These are phyloP conservation scores for Myotis pilosus DNA, from an alignment of 2,797 vertebrate species.

Conservation along the genomic window DNA sequence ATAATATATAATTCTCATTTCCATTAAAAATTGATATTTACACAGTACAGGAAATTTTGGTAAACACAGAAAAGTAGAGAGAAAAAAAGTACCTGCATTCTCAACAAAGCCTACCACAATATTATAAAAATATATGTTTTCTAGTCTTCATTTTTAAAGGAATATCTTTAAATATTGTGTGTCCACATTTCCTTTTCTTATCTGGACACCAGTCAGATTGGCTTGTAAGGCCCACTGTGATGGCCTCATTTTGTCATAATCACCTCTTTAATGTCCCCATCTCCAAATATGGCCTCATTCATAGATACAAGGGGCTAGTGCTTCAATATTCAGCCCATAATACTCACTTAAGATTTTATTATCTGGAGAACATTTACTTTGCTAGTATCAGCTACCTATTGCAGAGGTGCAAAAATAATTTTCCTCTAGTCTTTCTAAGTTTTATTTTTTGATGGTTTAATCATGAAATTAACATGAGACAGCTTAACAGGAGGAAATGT, in stretches of 20 bases:
- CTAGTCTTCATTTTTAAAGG: neutral
- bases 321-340: neutral
- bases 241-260: neutral
- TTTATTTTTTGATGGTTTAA: neutral
- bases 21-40: neutral
- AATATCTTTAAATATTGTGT: neutral
- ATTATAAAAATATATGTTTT: neutral
- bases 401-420: neutral
- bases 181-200: neutral
- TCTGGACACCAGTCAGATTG: neutral
- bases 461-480: neutral
- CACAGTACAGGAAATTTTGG: neutral
- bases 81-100: neutral
- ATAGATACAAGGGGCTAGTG: neutral
- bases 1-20: neutral
- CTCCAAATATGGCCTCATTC: neutral
- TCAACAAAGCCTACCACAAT: neutral
- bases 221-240: neutral
- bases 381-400: neutral
- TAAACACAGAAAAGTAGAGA: neutral
- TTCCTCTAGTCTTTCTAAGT: neutral
- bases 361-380: neutral
- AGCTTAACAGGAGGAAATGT: neutral
- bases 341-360: neutral
- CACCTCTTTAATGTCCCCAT: neutral